Evolutionary conservation across 2,113 vertebrate species (phyloP).

Genomic region (Pollimyrus isidori): DNA sequence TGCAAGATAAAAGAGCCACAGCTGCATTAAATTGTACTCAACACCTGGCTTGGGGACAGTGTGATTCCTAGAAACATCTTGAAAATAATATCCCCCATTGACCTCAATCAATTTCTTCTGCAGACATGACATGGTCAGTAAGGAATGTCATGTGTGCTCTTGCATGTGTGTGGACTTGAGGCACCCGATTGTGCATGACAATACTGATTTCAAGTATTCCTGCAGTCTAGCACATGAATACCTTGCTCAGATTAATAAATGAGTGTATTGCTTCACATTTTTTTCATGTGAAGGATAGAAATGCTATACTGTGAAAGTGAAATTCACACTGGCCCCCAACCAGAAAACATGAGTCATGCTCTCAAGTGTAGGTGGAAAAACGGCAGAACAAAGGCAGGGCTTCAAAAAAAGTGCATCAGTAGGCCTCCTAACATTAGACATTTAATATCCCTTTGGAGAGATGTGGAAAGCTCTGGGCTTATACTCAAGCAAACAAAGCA

Average conservation of each 20-base stretch:
- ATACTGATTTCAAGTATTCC: not conserved
- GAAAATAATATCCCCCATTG: constrained; percentile 4
- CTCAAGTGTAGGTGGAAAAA: not conserved
- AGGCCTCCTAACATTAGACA: not conserved
- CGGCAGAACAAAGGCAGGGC: not conserved
- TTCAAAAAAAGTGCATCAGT: not conserved
- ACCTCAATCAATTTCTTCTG: not conserved
- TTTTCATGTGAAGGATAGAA: not conserved
- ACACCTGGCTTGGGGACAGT: not conserved
- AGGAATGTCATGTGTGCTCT: not conserved
- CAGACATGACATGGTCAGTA: not conserved
- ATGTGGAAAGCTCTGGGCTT: not conserved
- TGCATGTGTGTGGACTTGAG: not conserved
- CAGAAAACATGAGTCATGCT: constrained; percentile 15
- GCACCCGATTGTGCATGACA: not conserved
- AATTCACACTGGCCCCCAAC: not conserved
- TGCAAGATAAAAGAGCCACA: not conserved
- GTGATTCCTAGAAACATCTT: not conserved
- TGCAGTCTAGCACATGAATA: not conserved
- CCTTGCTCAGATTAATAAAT: not conserved
- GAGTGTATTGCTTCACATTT: not conserved
- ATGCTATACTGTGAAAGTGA: not conserved
- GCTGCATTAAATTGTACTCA: not conserved
- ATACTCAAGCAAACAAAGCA: not conserved
- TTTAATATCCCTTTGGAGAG: not conserved